Evolutionary conservation across 2,797 vertebrate species (phyloP).

Genomic region (Florisuga fusca): DNA sequence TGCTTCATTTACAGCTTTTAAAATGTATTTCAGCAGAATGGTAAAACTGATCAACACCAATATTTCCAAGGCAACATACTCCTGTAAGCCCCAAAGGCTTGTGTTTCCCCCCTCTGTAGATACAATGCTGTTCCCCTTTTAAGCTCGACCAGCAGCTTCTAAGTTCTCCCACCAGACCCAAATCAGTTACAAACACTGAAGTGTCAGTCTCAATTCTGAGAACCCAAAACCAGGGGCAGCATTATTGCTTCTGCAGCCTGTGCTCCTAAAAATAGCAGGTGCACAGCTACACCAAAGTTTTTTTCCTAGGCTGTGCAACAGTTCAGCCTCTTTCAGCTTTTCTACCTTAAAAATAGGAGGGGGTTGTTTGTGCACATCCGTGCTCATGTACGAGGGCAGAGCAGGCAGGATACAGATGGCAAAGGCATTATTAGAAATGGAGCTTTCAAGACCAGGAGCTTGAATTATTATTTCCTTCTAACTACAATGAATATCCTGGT

Average conservation of each 20-base stretch:
- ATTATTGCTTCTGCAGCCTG: slow-evolving; percentile 23
- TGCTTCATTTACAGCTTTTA: slow-evolving; percentile 6
- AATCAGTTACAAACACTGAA: background rate
- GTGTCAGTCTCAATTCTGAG: slow-evolving; percentile 42
- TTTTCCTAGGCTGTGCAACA: background rate
- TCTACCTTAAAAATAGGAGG: background rate
- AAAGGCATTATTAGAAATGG: background rate
- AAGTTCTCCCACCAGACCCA: background rate
- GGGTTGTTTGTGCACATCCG: accelerated
- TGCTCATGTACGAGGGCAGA: background rate
- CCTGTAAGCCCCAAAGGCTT: background rate
- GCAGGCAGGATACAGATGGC: background rate
- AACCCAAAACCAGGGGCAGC: slow-evolving; percentile 43
- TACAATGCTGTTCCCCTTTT: background rate
- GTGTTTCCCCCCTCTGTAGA: background rate
- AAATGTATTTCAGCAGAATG: slow-evolving; percentile 1
- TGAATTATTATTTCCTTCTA: background rate
- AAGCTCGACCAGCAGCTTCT: slow-evolving; percentile 8
- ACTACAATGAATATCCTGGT: background rate
- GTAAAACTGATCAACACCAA: slow-evolving; percentile 13
- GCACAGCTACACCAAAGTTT: background rate
- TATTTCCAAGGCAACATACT: slow-evolving; percentile 50
- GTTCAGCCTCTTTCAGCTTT: background rate
- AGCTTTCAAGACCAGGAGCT: background rate
- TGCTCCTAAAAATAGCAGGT: slow-evolving; percentile 49